Evolutionary conservation across 2,888 invertebrate species (phyloP).

Genomic region (Hydropsyche betteni): DNA sequence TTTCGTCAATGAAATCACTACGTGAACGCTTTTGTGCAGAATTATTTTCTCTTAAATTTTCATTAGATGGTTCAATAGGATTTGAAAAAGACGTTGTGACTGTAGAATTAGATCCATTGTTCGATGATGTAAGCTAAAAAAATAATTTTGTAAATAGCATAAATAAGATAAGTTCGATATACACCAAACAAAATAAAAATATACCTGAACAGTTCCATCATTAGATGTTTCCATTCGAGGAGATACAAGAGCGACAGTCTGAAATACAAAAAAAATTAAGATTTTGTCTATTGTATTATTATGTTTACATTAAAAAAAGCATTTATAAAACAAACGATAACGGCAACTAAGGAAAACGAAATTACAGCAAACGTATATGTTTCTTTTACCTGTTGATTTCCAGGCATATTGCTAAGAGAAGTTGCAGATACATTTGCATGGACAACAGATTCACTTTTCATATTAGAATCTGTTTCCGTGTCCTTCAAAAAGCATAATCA

Average conservation of each 20-base stretch:
- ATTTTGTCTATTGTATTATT: background rate
- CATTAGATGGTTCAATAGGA: constrained; percentile 69
- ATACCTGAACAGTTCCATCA: constrained; percentile 9
- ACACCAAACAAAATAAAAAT: background rate
- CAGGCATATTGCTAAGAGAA: background rate
- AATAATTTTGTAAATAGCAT: constrained; percentile 51
- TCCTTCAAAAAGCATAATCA: constrained; percentile 35
- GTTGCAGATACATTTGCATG: background rate
- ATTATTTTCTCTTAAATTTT: constrained; percentile 56
- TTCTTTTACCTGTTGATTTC: constrained; percentile 6
- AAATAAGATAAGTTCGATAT: background rate
- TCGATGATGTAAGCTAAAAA: constrained; percentile 61
- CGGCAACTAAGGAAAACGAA: background rate
- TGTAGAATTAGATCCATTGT: constrained; percentile 61
- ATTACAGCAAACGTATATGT: constrained; percentile 1
- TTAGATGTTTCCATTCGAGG: constrained; percentile 75
- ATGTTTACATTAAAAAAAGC: too few species aligned
- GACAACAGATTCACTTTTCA: constrained; percentile 33
- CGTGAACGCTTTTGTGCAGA: background rate
- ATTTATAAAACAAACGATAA: too few species aligned
- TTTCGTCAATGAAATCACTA: constrained; percentile 51
- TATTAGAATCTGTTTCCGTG: constrained; percentile 44
- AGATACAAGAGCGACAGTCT: constrained; percentile 76
- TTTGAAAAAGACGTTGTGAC: constrained; percentile 72
- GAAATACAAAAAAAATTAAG: constrained; percentile 55